A percentile compares a stretch with the other conserved stretches of the same genome.
These are phyloP conservation scores for Lithobates pipiens DNA, from an alignment of 2,797 vertebrate genomes.

Conservation along the genomic window DNA sequence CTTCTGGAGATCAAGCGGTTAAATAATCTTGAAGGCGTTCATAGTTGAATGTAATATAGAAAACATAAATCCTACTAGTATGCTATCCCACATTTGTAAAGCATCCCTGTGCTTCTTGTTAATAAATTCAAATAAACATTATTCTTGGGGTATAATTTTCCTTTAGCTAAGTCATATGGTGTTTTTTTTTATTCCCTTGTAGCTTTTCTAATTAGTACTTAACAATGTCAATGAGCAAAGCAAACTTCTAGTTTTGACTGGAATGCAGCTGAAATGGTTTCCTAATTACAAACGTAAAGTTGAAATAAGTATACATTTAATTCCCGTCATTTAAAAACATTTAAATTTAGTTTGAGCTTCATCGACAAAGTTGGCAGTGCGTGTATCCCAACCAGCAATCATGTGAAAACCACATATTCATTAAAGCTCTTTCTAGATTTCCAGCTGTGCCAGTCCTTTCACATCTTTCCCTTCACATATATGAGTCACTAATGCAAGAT, in stretches of 20 bases:
- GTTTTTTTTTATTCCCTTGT: constrained; percentile 12
- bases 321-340: constrained; percentile 31
- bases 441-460: constrained; percentile 29
- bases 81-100: constrained; percentile 29
- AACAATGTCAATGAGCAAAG: constrained; percentile 31
- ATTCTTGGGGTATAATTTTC: constrained; percentile 29
- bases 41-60: not conserved
- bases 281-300: constrained; percentile 31
- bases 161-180: constrained; percentile 23
- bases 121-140: constrained; percentile 18
- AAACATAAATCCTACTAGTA: not conserved
- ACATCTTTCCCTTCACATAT: constrained; percentile 29
- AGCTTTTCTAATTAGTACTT: constrained; percentile 27
- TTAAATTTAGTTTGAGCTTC: constrained; percentile 36
- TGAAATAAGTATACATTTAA: constrained; percentile 35
- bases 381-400: constrained; percentile 28
- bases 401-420: constrained; percentile 51
- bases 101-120: not conserved
- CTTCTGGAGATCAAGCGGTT: too few species aligned
- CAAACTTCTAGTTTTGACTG: constrained; percentile 34
- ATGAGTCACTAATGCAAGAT: constrained; percentile 47
- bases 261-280: constrained; percentile 18
- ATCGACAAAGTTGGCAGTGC: constrained; percentile 21
- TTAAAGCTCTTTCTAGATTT: constrained; percentile 36
- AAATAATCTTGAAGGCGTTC: not conserved